These are phyloP conservation scores for Amphipoea lucens DNA, from an alignment of 2,888 invertebrate species.

Conservation along the genomic window DNA sequence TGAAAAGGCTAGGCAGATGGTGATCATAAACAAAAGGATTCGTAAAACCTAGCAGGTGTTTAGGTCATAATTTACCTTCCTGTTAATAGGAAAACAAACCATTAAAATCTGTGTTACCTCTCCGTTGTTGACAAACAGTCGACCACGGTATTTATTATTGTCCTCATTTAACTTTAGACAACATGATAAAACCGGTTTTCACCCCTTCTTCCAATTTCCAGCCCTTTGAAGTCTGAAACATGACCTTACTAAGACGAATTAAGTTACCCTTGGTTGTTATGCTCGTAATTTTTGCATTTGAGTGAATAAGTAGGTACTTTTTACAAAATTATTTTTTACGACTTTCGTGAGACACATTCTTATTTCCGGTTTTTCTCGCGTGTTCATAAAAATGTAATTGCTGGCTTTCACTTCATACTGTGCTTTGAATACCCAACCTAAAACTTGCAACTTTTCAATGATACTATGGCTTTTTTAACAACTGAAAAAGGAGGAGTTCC, in stretches of 20 bases:
- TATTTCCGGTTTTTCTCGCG: conserved; percentile 21
- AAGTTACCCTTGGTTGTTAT: not conserved
- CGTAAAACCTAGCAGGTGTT: not conserved
- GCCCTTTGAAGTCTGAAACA: conserved; percentile 21
- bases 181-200: not conserved
- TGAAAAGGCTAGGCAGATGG: too few species aligned
- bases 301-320: not conserved
- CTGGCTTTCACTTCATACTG: conserved; percentile 38
- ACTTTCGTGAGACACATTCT: conserved; percentile 27
- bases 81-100: not conserved
- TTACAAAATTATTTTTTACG: conserved; percentile 5
- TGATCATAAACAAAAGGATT: not conserved
- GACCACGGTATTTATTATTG: not conserved
- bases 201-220: conserved; percentile 3
- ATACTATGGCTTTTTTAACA: not conserved
- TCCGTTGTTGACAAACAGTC: conserved; percentile 4
- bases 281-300: conserved; percentile 23
- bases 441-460: not conserved
- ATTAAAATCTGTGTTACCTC: not conserved
- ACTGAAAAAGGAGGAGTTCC: not conserved
- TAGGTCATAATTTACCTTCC: not conserved
- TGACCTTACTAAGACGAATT: conserved; percentile 5
- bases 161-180: conserved; percentile 8
- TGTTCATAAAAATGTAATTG: not conserved
- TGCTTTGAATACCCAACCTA: conserved; percentile 7